phyloP scores from a whole-genome alignment of 2,888 invertebrate genomes.

The Ctena decussata region DNA sequence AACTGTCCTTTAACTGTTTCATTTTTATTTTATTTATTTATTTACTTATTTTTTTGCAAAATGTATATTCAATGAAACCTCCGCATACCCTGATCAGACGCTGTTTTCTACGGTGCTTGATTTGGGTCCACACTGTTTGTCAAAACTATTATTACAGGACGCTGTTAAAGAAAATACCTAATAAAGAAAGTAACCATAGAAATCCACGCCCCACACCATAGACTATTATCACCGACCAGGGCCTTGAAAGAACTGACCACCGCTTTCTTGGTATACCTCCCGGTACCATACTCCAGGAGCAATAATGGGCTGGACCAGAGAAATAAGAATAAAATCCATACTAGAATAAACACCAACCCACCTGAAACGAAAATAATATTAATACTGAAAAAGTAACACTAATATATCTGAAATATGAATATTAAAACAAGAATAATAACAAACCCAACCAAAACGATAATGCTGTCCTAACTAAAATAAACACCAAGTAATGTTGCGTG shows the following conservation, averaged over 20 bases:
- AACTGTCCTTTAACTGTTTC: no score
- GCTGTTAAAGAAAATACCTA: conserved; percentile 59
- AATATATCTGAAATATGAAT: no score
- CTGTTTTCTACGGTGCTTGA: no score
- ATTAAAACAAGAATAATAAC: no score
- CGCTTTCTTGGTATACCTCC: conserved; percentile 80
- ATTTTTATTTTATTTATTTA: no score
- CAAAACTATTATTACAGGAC: not conserved
- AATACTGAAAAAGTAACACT: no score
- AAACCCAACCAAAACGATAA: no score
- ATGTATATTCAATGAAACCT: no score
- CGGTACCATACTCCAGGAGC: conserved; percentile 82
- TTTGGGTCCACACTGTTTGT: not conserved
- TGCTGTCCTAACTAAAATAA: no score
- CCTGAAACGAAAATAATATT: conserved; percentile 64
- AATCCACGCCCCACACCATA: conserved; percentile 84
- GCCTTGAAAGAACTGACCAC: conserved; percentile 79
- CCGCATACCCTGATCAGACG: no score
- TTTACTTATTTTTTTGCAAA: no score
- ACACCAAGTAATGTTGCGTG: no score
- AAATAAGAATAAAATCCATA: conserved; percentile 82
- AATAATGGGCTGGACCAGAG: conserved; percentile 84
- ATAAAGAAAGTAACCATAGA: conserved; percentile 81
- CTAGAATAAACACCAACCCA: conserved; percentile 81
- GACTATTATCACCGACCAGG: conserved; percentile 76